A percentile compares a stretch with the other conserved stretches of the same genome.
Conservation (phyloP, 2,113 vertebrate species). For the Crotalus horridus region DNA sequence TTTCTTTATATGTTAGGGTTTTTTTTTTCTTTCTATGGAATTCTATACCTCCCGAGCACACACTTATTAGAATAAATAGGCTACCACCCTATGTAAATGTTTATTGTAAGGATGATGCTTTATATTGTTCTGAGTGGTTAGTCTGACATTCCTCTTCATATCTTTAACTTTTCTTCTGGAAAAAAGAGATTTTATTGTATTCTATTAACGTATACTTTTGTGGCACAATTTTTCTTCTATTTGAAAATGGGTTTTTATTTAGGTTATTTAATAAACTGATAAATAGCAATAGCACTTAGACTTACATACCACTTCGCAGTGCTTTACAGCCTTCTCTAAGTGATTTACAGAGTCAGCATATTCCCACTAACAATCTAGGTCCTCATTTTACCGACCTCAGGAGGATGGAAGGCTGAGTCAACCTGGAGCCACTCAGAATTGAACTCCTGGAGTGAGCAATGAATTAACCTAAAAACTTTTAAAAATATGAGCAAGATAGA, state of each 20-base stretch:
- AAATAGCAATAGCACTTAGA: not conserved
- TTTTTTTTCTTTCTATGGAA: not conserved
- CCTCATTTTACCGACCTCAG: too few relatives aligned
- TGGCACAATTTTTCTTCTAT: not conserved
- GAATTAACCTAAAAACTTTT: not conserved
- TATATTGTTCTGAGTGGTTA: conserved; percentile 1
- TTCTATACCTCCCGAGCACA: not conserved
- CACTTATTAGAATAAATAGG: not conserved
- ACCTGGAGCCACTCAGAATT: too few relatives aligned
- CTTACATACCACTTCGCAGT: too few relatives aligned
- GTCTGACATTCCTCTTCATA: not conserved
- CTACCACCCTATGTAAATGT: not conserved
- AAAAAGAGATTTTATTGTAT: not conserved
- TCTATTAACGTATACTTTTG: not conserved
- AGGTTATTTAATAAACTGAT: not conserved
- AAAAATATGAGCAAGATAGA: conserved; percentile 16
- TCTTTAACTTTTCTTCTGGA: not conserved
- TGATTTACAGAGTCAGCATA: too few relatives aligned
- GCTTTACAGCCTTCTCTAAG: too few relatives aligned
- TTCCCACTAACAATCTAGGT: too few relatives aligned
- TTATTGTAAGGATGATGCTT: not conserved
- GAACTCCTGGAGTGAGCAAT: too few relatives aligned
- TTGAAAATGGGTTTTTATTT: not conserved
- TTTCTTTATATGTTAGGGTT: not conserved
- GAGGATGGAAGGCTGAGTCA: too few relatives aligned